These are phyloP conservation scores for Drosophila grimshawi DNA, from an alignment of 1,140 invertebrate genomes.

Conservation along the genomic window DNA sequence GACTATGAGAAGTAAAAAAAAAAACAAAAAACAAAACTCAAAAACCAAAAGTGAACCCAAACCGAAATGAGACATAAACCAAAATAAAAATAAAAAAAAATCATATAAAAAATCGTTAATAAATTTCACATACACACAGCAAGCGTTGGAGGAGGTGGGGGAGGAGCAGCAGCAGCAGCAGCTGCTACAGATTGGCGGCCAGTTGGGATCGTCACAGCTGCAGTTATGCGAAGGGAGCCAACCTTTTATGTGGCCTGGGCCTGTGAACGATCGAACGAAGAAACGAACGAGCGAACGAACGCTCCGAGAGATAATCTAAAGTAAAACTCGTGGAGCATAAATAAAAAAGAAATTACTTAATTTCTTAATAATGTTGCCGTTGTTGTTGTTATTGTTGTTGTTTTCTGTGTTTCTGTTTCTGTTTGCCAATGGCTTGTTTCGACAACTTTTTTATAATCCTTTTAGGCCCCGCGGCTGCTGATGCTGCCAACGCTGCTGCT, in stretches of 20 bases:
- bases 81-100: slow-evolving; percentile 34
- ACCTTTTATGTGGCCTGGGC: slow-evolving; percentile 69
- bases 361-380: slow-evolving; percentile 80
- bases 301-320: slow-evolving; percentile 72
- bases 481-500: slow-evolving; percentile 39
- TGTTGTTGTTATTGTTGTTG: slow-evolving; percentile 31
- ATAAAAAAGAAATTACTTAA: slow-evolving; percentile 84
- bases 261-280: neutral
- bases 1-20: slow-evolving; percentile 49
- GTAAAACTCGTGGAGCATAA: slow-evolving; percentile 82
- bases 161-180: slow-evolving; percentile 16
- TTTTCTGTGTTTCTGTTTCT: slow-evolving; percentile 50
- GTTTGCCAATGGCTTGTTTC: slow-evolving; percentile 79
- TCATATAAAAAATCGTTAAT: slow-evolving; percentile 81
- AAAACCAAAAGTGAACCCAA: slow-evolving; percentile 25
- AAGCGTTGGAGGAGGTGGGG: neutral
- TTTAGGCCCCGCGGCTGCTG: slow-evolving; percentile 68
- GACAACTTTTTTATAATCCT: slow-evolving; percentile 83
- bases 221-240: slow-evolving; percentile 66
- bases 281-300: neutral
- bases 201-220: slow-evolving; percentile 44
- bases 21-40: slow-evolving; percentile 19
- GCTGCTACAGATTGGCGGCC: slow-evolving; percentile 9
- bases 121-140: slow-evolving; percentile 74
- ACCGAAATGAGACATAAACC: slow-evolving; percentile 63